Evolutionary conservation across 2,888 invertebrate species (phyloP).

Genomic region (Pyralis farinalis): DNA sequence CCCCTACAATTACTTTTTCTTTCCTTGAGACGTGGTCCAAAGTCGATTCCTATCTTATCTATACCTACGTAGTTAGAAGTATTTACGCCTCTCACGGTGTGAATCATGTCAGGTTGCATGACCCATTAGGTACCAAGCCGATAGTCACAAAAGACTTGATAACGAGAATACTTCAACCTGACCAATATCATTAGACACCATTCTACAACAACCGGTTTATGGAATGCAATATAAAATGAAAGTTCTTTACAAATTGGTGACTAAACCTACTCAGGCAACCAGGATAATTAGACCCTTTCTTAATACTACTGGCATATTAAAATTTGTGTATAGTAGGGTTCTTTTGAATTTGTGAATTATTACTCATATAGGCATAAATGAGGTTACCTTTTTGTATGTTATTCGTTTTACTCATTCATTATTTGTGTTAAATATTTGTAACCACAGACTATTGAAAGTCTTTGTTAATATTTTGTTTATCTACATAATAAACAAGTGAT

Average conservation of each 20-base stretch:
- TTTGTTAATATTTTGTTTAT: conserved; percentile 2
- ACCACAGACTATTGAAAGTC: conserved; percentile 5
- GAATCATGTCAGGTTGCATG: conserved; percentile 16
- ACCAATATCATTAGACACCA: conserved; percentile 1
- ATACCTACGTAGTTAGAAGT: conserved; percentile 5
- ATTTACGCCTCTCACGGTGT: conserved; percentile 10
- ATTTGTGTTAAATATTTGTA: conserved; percentile 6
- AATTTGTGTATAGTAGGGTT: neutral
- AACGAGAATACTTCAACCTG: conserved; percentile 1
- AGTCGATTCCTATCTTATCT: neutral
- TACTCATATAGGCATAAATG: conserved; percentile 5
- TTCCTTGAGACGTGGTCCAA: no score
- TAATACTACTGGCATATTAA: no score
- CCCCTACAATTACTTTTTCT: no score
- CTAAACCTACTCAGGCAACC: neutral
- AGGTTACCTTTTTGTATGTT: conserved; percentile 1
- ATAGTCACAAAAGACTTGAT: conserved; percentile 9
- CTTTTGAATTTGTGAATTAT: neutral
- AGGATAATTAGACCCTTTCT: neutral
- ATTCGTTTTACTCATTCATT: conserved; percentile 5
- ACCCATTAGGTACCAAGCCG: conserved; percentile 16
- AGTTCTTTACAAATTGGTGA: neutral
- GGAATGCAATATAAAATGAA: no score
- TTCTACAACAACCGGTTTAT: neutral
- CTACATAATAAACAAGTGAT: neutral